These are phyloP conservation scores for Thunnus albacares DNA, from an alignment of 2,797 vertebrate species.

Conservation along the genomic window DNA sequence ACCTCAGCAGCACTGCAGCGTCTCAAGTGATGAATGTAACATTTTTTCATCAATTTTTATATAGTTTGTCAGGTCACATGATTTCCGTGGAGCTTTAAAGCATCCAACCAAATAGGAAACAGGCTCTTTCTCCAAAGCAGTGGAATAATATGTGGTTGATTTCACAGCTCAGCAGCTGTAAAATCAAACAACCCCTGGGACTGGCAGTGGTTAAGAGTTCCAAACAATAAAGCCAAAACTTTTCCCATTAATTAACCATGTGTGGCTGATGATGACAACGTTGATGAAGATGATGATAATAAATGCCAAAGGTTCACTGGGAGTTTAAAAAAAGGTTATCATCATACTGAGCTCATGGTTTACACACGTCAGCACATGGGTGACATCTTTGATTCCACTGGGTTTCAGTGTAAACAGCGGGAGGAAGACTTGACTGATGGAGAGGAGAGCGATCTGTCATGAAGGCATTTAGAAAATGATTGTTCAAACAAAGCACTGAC, in stretches of 20 bases:
- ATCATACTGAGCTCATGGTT: conserved; percentile 79
- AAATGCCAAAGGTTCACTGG: conserved; percentile 65
- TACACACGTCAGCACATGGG: conserved; percentile 55
- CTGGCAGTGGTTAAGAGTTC: conserved; percentile 48
- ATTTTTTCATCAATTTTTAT: conserved; percentile 1
- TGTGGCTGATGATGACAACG: conserved; percentile 63
- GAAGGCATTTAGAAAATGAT: conserved; percentile 31
- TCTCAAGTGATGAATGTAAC: background rate
- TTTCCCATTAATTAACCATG: conserved; percentile 66
- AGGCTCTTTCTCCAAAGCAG: conserved; percentile 10
- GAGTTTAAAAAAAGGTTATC: conserved; percentile 81
- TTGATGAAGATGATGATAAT: conserved; percentile 71
- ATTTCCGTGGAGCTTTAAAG: conserved; percentile 8
- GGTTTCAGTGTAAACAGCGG: conserved; percentile 74
- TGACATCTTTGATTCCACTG: conserved; percentile 68
- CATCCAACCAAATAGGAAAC: conserved; percentile 17
- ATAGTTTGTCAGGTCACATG: background rate
- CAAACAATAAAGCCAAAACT: conserved; percentile 60
- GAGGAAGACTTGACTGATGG: conserved; percentile 61
- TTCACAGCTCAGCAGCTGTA: conserved; percentile 9
- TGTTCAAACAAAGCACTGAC: background rate
- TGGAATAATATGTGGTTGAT: conserved; percentile 25
- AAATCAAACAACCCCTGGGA: conserved; percentile 37
- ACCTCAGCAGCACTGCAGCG: background rate
- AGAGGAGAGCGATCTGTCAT: conserved; percentile 26